Conservation (phyloP, 2,113 vertebrate species). For the Prunella fulvescens region DNA sequence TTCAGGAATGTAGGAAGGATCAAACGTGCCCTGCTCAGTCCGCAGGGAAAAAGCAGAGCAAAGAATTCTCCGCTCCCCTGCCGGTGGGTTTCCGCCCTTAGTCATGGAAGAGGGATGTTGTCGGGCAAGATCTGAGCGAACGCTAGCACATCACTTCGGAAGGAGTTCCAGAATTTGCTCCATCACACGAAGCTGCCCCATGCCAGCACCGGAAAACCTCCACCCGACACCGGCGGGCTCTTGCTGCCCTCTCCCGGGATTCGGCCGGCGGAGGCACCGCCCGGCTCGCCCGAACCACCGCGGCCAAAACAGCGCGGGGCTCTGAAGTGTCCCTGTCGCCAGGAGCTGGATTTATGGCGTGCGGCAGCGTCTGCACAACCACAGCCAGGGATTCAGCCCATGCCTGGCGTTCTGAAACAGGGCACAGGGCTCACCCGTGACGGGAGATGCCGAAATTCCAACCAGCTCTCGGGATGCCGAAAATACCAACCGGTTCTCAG, state of each 20-base stretch:
- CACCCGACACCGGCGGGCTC: not conserved
- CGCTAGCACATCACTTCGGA: not conserved
- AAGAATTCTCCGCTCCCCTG: not conserved
- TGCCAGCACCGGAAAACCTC: not conserved
- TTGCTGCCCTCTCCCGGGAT: conserved; percentile 45
- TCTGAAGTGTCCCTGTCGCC: not conserved
- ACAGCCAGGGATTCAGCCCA: not conserved
- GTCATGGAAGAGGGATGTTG: not conserved
- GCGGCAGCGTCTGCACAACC: not conserved
- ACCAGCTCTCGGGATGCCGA: not conserved
- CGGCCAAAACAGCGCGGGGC: not conserved
- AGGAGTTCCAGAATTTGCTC: not conserved
- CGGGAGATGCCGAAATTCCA: not conserved
- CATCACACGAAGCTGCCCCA: not conserved
- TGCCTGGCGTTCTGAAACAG: not conserved
- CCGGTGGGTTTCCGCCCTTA: not conserved
- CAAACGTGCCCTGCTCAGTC: not conserved
- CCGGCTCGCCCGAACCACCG: not conserved
- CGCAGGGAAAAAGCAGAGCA: not conserved
- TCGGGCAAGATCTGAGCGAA: not conserved
- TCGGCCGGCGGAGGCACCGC: not conserved
- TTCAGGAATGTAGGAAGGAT: not conserved
- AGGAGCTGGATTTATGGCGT: not conserved
- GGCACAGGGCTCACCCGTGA: not conserved
- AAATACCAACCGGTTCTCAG: not conserved